phyloP scores from a whole-genome alignment of 2,888 invertebrate species.

The Dasysyrphus albostriatus region DNA sequence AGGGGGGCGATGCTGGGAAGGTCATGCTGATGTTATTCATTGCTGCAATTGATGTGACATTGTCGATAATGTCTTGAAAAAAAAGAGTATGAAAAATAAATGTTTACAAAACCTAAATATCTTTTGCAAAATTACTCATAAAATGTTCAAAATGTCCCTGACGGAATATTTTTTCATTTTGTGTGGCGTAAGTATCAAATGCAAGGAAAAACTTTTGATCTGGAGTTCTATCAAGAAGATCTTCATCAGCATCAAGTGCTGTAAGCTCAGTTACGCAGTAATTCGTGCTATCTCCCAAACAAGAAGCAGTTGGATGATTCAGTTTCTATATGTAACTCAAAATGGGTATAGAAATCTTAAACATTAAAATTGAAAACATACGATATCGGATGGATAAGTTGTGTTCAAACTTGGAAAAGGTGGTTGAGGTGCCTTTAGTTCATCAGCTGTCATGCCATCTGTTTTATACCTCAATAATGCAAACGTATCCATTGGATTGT shows the following conservation, averaged over 20 bases:
- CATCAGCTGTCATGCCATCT: conserved; percentile 9
- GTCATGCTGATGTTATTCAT: conserved; percentile 90
- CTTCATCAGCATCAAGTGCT: conserved; percentile 59
- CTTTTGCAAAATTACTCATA: conserved; percentile 76
- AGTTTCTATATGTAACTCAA: conserved; percentile 61
- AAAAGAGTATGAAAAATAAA: neutral
- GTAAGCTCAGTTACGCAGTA: conserved; percentile 75
- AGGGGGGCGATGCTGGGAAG: conserved; percentile 90
- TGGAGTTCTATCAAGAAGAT: conserved; percentile 70
- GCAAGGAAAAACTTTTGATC: conserved; percentile 77
- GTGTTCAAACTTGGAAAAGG: conserved; percentile 59
- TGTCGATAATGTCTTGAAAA: conserved; percentile 70
- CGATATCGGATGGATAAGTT: conserved; percentile 34
- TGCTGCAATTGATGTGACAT: conserved; percentile 82
- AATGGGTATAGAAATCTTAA: neutral
- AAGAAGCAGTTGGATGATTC: conserved; percentile 77
- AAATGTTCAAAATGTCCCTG: conserved; percentile 77
- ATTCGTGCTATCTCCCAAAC: conserved; percentile 56
- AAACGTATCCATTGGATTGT: conserved; percentile 76
- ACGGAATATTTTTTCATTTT: conserved; percentile 75
- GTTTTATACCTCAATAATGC: conserved; percentile 77
- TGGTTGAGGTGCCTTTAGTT: conserved; percentile 46
- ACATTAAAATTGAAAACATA: neutral
- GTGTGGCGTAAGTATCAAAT: conserved; percentile 76
- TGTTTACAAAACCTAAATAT: conserved; percentile 36